These are phyloP conservation scores for Andricus quercusramuli DNA, from an alignment of 2,888 invertebrate genomes.

Conservation along the genomic window DNA sequence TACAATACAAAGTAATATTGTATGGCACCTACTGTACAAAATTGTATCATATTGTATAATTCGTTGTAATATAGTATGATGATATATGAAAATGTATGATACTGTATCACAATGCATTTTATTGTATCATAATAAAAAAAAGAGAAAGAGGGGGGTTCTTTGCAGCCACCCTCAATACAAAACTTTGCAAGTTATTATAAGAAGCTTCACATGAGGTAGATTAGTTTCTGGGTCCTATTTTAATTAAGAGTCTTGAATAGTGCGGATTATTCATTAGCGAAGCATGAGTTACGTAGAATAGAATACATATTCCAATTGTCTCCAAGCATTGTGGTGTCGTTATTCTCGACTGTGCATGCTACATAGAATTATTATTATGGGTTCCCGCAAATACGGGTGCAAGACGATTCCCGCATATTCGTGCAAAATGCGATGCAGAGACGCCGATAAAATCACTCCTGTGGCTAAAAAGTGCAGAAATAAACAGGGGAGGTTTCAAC, in stretches of 20 bases:
- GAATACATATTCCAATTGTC: conserved; percentile 27
- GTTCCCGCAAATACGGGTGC: conserved; percentile 6
- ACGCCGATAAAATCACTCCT: not conserved
- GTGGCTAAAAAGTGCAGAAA: not conserved
- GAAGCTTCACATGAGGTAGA: not conserved
- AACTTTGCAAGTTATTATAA: too few relatives aligned
- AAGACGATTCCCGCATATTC: too few relatives aligned
- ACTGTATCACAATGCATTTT: too few relatives aligned
- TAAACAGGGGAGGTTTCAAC: not conserved
- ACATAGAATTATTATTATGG: conserved; percentile 22
- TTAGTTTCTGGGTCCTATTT: not conserved
- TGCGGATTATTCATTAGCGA: not conserved
- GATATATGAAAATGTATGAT: too few relatives aligned
- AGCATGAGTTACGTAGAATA: not conserved
- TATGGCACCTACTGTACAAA: too few relatives aligned
- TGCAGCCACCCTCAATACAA: too few relatives aligned
- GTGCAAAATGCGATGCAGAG: too few relatives aligned
- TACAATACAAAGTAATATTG: too few relatives aligned
- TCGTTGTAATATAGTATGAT: too few relatives aligned
- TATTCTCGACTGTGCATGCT: not conserved
- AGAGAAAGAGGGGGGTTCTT: too few relatives aligned
- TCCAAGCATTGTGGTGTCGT: conserved; percentile 26
- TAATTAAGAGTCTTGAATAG: not conserved
- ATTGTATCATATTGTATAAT: too few relatives aligned
- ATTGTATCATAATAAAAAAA: too few relatives aligned